Evolutionary conservation across 2,888 invertebrate species (phyloP), one percentile per base, ranked within the genome.

Genomic region (Beris morrisii): DNA sequence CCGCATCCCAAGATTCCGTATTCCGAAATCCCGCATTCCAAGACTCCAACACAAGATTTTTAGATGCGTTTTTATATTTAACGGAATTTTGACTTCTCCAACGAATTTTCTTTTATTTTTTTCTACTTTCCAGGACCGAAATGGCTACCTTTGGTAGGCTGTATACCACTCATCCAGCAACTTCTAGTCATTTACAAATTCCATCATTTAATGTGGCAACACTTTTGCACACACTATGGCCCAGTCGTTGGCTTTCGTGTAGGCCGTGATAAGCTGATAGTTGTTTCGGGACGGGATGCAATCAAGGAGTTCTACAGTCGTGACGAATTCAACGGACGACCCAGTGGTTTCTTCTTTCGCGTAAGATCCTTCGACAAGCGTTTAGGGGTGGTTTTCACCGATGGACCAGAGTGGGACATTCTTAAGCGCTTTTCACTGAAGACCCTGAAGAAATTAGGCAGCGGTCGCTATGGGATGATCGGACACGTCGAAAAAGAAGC

Each of bases 241-340:
- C 81, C 87, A 7, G 78, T 90, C 0, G 79, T 89, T 4, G 90
- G 90, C 0, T 75, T 90, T 48, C 87, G 87, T 73, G 75, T 89
- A 64, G 89, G 89, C 2, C 79, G 81, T 22, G 86, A 87, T 71
- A 77, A 83, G 43, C 77, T 89, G 0, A 85, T 90, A 0, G 81
- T 87, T 0, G 85, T 88, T 1, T 86, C 84, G 30, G 86, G 88
- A 0, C 80, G 84, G 48, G 84, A 86, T 65, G 84, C 87, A 56
- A 83, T 88, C 4, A 84, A 83, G 52, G 85, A 87, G 74, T 85
- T 86, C 5, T 82, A 88, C 52, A 82, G 82, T 1, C 82, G 83
- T 9, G 85, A 86, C 15, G 87, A 87, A 67, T 88, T 89, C 71
- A 87, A 88, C 73, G 89, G 88, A 0, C 82, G 91, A 67, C 90